phyloP scores from a whole-genome alignment of 1,140 invertebrate genomes.

The Bombyx mandarina region DNA sequence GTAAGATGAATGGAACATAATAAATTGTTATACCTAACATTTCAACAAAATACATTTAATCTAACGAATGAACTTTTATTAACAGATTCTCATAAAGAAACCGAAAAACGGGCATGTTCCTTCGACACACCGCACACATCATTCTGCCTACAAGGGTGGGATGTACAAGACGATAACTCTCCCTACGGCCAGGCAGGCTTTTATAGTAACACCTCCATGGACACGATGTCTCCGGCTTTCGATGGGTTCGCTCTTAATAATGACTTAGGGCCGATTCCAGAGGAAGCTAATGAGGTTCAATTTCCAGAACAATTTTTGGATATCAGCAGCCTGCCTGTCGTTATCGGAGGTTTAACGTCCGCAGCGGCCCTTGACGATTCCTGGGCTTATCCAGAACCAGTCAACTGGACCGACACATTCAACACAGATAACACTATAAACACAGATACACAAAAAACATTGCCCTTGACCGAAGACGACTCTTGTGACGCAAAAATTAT shows the following conservation, averaged over 20 bases:
- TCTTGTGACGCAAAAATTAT: slow-evolving; percentile 46
- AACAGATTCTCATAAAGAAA: slow-evolving; percentile 42
- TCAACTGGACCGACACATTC: slow-evolving; percentile 27
- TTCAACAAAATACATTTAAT: not conserved
- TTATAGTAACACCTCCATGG: slow-evolving; percentile 29
- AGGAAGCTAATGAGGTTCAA: slow-evolving; percentile 24
- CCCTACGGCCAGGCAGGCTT: slow-evolving; percentile 33
- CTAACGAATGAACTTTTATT: slow-evolving; percentile 11
- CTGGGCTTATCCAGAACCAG: slow-evolving; percentile 24
- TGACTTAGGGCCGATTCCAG: slow-evolving; percentile 19
- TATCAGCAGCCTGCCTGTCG: slow-evolving; percentile 45
- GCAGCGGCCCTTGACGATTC: slow-evolving; percentile 25
- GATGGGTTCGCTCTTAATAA: slow-evolving; percentile 30
- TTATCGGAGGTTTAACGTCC: slow-evolving; percentile 45
- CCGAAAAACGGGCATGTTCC: slow-evolving; percentile 49
- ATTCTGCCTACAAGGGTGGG: slow-evolving; percentile 59
- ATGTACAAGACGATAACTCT: slow-evolving; percentile 47
- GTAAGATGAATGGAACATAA: slow-evolving; percentile 23
- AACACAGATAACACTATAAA: slow-evolving; percentile 37
- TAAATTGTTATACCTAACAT: not conserved
- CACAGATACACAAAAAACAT: slow-evolving; percentile 36
- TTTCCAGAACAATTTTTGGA: slow-evolving; percentile 49
- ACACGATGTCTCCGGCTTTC: slow-evolving; percentile 37
- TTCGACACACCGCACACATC: slow-evolving; percentile 56
- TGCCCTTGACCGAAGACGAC: slow-evolving; percentile 56